These are phyloP conservation scores for Melanerpes aurifrons DNA, from an alignment of 2,113 vertebrate genomes.

Conservation along the genomic window DNA sequence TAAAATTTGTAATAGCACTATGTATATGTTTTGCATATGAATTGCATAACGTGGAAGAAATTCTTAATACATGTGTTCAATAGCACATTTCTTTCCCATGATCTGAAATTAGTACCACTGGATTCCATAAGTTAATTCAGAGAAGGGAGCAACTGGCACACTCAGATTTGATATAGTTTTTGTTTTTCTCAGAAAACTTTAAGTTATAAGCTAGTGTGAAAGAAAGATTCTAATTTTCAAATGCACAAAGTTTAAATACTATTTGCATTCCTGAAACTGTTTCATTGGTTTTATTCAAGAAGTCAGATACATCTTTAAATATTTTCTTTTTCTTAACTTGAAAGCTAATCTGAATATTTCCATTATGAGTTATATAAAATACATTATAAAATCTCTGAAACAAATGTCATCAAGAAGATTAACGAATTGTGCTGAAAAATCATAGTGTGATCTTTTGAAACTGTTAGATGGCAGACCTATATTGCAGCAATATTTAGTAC, in stretches of 20 bases:
- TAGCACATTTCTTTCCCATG: not conserved
- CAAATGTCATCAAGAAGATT: not conserved
- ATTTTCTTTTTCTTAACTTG: not conserved
- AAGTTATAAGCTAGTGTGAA: not conserved
- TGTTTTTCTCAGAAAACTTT: not conserved
- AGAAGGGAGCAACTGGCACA: not conserved
- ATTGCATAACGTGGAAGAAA: not conserved
- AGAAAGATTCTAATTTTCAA: not conserved
- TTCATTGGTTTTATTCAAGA: not conserved
- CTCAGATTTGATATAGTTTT: not conserved
- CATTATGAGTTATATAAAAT: not conserved
- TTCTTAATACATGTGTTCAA: not conserved
- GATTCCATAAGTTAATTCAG: not conserved
- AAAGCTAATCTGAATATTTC: not conserved
- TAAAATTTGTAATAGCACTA: not conserved
- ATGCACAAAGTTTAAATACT: not conserved
- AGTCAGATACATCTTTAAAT: not conserved
- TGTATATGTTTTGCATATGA: not conserved
- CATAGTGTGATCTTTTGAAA: not conserved
- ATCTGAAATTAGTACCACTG: not conserved
- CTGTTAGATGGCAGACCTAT: not conserved
- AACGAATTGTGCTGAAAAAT: not conserved
- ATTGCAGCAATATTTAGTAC: not conserved
- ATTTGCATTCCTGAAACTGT: not conserved
- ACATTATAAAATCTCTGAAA: not conserved